Evolutionary conservation across 2,888 invertebrate genomes (phyloP).

Genomic region (Drosophila paranaensis): DNA sequence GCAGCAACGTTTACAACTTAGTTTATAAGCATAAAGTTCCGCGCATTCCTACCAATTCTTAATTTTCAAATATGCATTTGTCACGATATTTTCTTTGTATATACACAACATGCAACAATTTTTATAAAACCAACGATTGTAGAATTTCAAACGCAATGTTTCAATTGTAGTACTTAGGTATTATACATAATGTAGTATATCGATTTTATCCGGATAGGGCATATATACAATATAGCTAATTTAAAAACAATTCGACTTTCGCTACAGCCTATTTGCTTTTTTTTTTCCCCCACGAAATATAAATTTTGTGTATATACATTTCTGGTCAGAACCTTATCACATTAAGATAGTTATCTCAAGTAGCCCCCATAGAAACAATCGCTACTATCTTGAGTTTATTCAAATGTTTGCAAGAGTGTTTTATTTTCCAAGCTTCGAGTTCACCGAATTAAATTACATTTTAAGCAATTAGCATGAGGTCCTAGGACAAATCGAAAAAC

Average conservation of each 20-base stretch:
- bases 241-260: background rate
- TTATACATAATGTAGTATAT: background rate
- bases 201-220: conserved; percentile 3
- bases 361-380: background rate
- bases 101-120: conserved; percentile 60
- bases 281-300: background rate
- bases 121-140: conserved; percentile 53
- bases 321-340: background rate
- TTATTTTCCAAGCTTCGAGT: background rate
- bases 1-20: conserved; percentile 57
- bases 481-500: conserved; percentile 1
- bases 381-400: background rate
- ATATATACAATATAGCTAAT: conserved; percentile 9
- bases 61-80: conserved; percentile 59
- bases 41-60: conserved; percentile 60
- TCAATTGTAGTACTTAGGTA: conserved; percentile 7
- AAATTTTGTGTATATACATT: background rate
- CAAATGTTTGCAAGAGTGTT: background rate
- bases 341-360: background rate
- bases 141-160: conserved; percentile 23
- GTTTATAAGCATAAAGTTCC: conserved; percentile 65
- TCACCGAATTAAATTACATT: background rate
- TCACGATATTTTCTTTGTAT: conserved; percentile 74
- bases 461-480: background rate
- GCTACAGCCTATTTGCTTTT: background rate